A percentile compares a stretch with the other conserved stretches of the same genome.
phyloP scores from a whole-genome alignment of 2,888 invertebrate genomes.

The Bellardia bayeri region DNA sequence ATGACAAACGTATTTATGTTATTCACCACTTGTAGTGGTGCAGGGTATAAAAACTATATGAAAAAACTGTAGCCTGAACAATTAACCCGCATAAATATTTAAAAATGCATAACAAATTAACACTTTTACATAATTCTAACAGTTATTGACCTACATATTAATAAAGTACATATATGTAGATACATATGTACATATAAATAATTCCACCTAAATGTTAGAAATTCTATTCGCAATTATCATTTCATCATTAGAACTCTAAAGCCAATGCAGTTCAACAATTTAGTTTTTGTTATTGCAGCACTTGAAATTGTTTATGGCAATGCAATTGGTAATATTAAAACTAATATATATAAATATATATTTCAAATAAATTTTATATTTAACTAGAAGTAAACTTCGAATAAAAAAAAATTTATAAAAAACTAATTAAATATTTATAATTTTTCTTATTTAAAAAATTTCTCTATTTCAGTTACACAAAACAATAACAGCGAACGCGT shows the following conservation, averaged over 20 bases:
- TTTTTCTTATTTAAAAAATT: not conserved
- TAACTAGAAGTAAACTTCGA: too few relatives aligned
- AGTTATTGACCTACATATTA: constrained; percentile 56
- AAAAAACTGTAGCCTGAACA: not conserved
- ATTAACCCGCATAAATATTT: constrained; percentile 31
- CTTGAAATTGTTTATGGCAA: constrained; percentile 7
- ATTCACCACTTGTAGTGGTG: too few relatives aligned
- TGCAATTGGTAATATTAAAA: constrained; percentile 18
- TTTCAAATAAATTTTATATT: too few relatives aligned
- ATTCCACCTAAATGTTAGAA: not conserved
- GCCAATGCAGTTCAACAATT: constrained; percentile 8
- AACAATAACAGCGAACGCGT: constrained; percentile 74
- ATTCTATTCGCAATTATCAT: not conserved
- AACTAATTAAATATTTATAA: not conserved
- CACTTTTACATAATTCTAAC: not conserved
- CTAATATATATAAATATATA: not conserved
- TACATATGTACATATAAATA: not conserved
- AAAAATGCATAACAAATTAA: not conserved
- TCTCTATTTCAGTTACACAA: constrained; percentile 2
- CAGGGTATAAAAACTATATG: too few relatives aligned
- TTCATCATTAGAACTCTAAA: not conserved
- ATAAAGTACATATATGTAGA: constrained; percentile 20
- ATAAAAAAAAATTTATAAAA: too few relatives aligned
- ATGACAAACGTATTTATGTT: too few relatives aligned
- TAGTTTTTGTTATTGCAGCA: constrained; percentile 8